Evolutionary conservation across 2,797 vertebrate species (phyloP).

Genomic region (Acrossocheilus fasciatus): DNA sequence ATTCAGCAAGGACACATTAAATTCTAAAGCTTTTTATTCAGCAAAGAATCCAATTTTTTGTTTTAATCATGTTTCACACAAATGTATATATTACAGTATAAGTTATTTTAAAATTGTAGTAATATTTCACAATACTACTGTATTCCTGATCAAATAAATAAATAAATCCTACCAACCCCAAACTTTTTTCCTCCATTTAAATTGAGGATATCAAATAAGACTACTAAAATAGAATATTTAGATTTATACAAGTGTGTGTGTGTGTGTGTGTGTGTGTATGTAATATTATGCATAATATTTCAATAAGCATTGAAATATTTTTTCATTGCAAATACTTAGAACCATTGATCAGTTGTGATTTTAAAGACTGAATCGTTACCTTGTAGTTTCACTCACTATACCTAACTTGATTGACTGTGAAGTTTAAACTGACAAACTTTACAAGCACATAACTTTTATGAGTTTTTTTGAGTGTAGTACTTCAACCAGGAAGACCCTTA

Average conservation of each 20-base stretch:
- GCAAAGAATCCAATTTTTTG: not conserved
- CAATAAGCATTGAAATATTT: too few species aligned
- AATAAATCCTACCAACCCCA: not conserved
- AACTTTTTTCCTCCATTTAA: not conserved
- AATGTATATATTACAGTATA: not conserved
- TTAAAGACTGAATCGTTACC: not conserved
- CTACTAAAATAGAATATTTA: not conserved
- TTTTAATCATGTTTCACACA: not conserved
- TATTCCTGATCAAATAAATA: not conserved
- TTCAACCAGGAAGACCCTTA: slow-evolving; percentile 56
- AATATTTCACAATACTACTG: not conserved
- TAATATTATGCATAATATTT: not conserved
- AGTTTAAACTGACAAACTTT: slow-evolving; percentile 11
- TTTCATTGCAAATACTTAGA: not conserved
- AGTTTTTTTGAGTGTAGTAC: slow-evolving; percentile 43
- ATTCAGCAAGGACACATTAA: not conserved
- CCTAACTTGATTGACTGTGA: not conserved
- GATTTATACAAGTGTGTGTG: not conserved
- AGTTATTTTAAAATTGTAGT: not conserved
- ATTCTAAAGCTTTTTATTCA: not conserved
- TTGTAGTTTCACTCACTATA: not conserved
- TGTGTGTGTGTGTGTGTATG: not conserved
- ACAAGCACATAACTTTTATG: slow-evolving; percentile 44
- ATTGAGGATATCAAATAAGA: not conserved
- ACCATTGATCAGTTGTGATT: not conserved